Evolutionary conservation across 2,888 invertebrate genomes (phyloP), one percentile per base, ranked within the genome.

Genomic region (Tolmerus cingulatus): DNA sequence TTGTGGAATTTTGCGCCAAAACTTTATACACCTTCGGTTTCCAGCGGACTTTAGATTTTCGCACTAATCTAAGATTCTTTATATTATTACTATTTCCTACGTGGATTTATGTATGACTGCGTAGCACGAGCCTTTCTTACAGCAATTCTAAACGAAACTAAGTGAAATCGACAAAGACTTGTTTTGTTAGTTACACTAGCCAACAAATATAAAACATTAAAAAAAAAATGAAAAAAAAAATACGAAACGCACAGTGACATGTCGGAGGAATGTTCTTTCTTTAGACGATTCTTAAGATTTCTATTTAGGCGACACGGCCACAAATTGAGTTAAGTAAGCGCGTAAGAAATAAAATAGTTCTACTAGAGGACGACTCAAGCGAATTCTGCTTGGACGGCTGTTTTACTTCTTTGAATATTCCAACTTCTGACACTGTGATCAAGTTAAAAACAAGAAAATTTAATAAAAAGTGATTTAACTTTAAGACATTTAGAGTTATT

Each of bases 351-450:
- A 51, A 77, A 77, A 77, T 37, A 85, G 43, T 46, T 74, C 27
- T 74, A 86, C 16, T 81, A 66, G 66, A 66, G 23, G 19, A 66
- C 66, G 66, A 66, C 23, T 66, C 66, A 66, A 66, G 23, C 66
- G 66, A n/a, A 23, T 66, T 23, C 66, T 66, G 66, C 66, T 23
- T 66, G 66, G 23, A 27, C 66, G 66, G 27, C 66, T 66, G 66
- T 66, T 66, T 66, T 66, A 74, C 78, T 79, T 74, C 30, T 46
- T 66, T 86, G 88, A 88, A 88, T 88, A 88, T 88, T 88, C 87
- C 88, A 88, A 88, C 88, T 88, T 87, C 88, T 88, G 84, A 88
- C 88, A 88, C 88, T 88, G 88, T 88, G 88, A 88, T 88, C 81
- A 40, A 87, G 84, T 66, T 77, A 76, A 78, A 78, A 76, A 85